A percentile compares a stretch with the other conserved stretches of the same genome.
Evolutionary conservation across 2,797 vertebrate genomes (phyloP).

Genomic region (Gila robusta): DNA sequence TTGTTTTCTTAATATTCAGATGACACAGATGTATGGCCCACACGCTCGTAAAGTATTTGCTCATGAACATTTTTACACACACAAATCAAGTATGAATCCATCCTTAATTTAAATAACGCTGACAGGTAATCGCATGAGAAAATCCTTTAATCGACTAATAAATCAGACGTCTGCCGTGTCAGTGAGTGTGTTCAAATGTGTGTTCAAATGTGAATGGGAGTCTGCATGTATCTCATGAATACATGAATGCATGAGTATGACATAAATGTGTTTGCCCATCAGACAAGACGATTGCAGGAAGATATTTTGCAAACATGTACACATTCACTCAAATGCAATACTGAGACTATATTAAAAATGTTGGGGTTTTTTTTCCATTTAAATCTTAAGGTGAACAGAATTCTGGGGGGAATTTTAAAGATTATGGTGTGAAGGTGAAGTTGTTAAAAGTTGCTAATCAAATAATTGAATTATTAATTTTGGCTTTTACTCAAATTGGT

Average conservation of each 20-base stretch:
- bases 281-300: constrained; percentile 25
- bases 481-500: background rate
- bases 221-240: constrained; percentile 52
- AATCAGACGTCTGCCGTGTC: constrained; percentile 72
- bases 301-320: constrained; percentile 46
- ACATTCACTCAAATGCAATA: background rate
- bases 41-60: constrained; percentile 71
- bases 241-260: constrained; percentile 34
- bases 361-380: background rate
- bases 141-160: constrained; percentile 82
- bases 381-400: background rate
- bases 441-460: background rate
- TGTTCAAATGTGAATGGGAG: constrained; percentile 35
- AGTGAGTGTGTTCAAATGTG: constrained; percentile 24
- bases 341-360: constrained; percentile 2
- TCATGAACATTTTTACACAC: constrained; percentile 73
- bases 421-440: background rate
- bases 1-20: constrained; percentile 79
- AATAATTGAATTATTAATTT: background rate
- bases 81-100: constrained; percentile 81
- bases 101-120: constrained; percentile 79
- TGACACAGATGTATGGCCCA: constrained; percentile 70
- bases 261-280: constrained; percentile 29
- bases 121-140: constrained; percentile 80
- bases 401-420: background rate